Evolutionary conservation across 2,797 vertebrate species (phyloP).

Genomic region (Mormyrops attenuatus): DNA sequence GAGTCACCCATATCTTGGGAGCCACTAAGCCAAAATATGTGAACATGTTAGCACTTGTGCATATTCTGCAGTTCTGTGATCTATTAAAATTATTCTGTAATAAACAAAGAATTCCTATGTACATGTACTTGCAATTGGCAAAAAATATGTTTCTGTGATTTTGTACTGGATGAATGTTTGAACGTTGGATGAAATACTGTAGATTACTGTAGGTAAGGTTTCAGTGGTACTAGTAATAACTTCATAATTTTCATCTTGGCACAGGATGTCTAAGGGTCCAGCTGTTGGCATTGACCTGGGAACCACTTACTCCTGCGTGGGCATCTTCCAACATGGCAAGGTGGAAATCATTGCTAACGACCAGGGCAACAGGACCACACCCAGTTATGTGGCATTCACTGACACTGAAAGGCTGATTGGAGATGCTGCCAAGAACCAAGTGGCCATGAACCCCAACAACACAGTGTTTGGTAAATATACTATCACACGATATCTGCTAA

Average conservation of each 20-base stretch:
- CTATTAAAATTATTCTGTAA: neutral
- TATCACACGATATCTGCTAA: neutral
- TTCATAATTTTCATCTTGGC: constrained; percentile 15
- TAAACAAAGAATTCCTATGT: neutral
- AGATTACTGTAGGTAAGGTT: neutral
- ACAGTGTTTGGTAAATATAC: constrained; percentile 76
- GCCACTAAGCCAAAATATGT: neutral
- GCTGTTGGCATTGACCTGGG: constrained; percentile 73
- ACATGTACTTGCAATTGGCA: neutral
- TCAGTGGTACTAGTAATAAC: neutral
- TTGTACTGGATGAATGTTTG: neutral
- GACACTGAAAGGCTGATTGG: constrained; percentile 81
- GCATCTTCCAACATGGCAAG: constrained; percentile 75
- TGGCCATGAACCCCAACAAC: constrained; percentile 84
- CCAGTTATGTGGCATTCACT: constrained; percentile 86
- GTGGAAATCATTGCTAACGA: constrained; percentile 77
- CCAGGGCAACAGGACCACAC: constrained; percentile 79
- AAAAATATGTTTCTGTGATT: neutral
- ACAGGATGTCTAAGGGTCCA: constrained; percentile 71
- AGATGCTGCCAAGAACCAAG: constrained; percentile 87
- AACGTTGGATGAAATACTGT: neutral
- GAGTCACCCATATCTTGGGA: neutral
- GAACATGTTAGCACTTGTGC: neutral
- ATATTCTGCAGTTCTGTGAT: neutral
- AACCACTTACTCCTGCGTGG: constrained; percentile 76